A percentile compares a stretch with the other conserved stretches of the same genome.
Evolutionary conservation across 2,797 vertebrate species (phyloP).

Genomic region (Glyptemys insculpta): DNA sequence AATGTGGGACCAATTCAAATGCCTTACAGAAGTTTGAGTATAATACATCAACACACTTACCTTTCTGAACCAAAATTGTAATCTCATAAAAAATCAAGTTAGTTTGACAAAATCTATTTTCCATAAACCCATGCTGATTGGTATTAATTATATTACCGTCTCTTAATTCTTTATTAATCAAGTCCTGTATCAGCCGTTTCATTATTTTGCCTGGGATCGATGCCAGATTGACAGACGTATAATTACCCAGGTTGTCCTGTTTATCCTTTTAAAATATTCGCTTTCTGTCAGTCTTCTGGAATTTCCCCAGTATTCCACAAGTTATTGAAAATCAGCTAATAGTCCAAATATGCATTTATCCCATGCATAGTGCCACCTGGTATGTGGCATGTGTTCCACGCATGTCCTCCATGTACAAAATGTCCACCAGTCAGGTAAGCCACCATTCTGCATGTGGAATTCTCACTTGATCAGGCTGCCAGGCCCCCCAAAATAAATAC

Average conservation of each 20-base stretch:
- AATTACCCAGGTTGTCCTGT: neutral
- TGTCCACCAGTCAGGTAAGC: neutral
- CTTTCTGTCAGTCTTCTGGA: neutral
- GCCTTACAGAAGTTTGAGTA: too few relatives aligned
- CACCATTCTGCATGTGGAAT: neutral
- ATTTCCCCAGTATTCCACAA: neutral
- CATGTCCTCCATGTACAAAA: neutral
- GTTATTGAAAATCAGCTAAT: neutral
- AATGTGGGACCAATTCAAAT: too few relatives aligned
- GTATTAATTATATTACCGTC: neutral
- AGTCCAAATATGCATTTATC: neutral
- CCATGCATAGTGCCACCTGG: neutral
- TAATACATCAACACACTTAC: too few relatives aligned
- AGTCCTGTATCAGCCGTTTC: neutral
- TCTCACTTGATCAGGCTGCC: neutral
- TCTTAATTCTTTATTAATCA: neutral
- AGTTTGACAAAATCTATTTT: neutral
- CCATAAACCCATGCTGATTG: neutral
- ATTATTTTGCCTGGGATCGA: neutral
- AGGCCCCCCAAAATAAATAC: neutral
- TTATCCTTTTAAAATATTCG: neutral
- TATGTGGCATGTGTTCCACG: neutral
- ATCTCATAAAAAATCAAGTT: neutral
- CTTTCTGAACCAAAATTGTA: neutral
- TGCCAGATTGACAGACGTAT: neutral